Base-by-base conservation (phyloP, 2,797 vertebrate species). In the Pseudopleuronectes americanus region DNA sequence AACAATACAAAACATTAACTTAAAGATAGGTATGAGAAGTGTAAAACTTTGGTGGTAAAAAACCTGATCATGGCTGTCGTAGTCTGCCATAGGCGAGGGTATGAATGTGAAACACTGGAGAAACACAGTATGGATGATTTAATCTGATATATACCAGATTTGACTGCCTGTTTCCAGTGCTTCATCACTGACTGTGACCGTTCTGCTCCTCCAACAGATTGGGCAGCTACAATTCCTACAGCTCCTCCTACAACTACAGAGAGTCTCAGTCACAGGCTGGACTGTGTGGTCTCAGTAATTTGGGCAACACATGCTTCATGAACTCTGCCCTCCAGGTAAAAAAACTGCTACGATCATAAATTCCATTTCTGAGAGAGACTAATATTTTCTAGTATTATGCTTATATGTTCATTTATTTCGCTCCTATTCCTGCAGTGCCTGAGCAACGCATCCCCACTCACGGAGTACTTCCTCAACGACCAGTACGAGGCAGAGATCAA, bases 271-370 rank as follows among this genome's bases (percentile, higher is more conserved):
- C 95, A 4, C 97, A 99, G 0, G 97, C 97, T 77, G 97, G 97
- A 12, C 94, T 98, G n/a, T 99, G 97, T 81, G 97, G 97, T 70
- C 96, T 99, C 57, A 97, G 97, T 90, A 99, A 99, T 91, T 93
- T 99, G 87, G 97, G 97, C 55, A 99, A 99, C 87, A 99, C 97
- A 3, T 99, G 97, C 90, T 99, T 99, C 93, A 99, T 99, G 97
- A 99, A 99, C 91, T 99, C 97, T 65, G 97, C 97, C 57, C 93
- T 99, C 73, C 97, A 99, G 96, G 97, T 98, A 93, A 71, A 43
- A 58, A 68, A 38, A 52, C 19, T 31, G 6, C 12, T 19, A n/a
- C 19, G 14, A 4, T 61, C 45, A 17, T 17, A 53, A 4, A 21
- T 22, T 61, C 8, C 0, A 0, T n/a, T n/a, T 41, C 13, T 19